Evolutionary conservation across 2,888 invertebrate genomes (phyloP).

Genomic region (Drosophila mercatorum): DNA sequence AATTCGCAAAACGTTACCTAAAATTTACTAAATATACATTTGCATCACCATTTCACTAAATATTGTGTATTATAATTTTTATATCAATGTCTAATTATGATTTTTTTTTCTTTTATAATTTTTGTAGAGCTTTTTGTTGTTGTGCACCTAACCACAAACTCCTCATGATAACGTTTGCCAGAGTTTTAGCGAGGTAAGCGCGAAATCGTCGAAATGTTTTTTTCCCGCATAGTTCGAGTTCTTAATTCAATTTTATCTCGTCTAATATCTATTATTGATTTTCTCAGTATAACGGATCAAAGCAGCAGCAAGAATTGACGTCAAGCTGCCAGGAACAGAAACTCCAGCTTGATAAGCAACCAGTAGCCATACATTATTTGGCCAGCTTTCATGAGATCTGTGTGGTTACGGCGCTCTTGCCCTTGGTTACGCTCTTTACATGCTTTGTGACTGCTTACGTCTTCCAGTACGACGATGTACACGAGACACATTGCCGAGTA

Average conservation of each 20-base stretch:
- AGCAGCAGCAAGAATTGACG: slow-evolving; percentile 30
- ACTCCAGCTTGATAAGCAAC: slow-evolving; percentile 32
- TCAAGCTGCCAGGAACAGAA: slow-evolving; percentile 33
- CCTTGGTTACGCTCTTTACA: slow-evolving; percentile 92
- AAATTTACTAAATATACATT: no score
- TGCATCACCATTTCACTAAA: no score
- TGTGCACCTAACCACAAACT: slow-evolving; percentile 60
- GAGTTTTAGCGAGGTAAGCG: slow-evolving; percentile 58
- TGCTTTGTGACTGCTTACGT: slow-evolving; percentile 95
- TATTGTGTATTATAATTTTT: no score
- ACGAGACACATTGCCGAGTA: slow-evolving; percentile 97
- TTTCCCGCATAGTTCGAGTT: no score
- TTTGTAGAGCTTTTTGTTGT: slow-evolving; percentile 64
- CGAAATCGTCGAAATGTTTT: slow-evolving; percentile 8
- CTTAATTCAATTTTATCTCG: neutral
- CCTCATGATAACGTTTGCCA: slow-evolving; percentile 35
- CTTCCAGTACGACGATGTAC: slow-evolving; percentile 96
- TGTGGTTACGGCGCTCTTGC: slow-evolving; percentile 92
- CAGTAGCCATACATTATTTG: slow-evolving; percentile 89
- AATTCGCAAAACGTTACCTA: no score
- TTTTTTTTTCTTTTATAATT: slow-evolving; percentile 33
- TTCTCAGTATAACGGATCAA: slow-evolving; percentile 40
- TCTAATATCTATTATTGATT: neutral
- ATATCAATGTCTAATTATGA: no score
- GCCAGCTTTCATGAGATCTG: slow-evolving; percentile 92